Conservation (phyloP, 1,140 invertebrate genomes). For the Oedothorax gibbosus region DNA sequence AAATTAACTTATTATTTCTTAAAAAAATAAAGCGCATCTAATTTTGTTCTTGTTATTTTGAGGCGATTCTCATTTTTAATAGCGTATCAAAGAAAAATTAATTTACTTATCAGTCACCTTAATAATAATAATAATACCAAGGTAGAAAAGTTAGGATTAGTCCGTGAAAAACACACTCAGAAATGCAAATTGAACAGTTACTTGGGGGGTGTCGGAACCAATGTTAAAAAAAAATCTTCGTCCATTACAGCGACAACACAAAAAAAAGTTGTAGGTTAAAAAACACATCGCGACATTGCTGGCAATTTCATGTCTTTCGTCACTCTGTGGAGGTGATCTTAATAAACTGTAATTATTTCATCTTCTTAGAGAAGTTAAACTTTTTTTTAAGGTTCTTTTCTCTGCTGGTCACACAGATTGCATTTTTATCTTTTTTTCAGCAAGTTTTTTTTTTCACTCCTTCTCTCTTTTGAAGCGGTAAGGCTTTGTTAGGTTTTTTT, state of each 20-base stretch:
- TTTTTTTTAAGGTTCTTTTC: not conserved
- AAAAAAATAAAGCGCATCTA: not conserved
- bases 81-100: slow-evolving; percentile 60
- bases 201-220: not conserved
- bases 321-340: slow-evolving; percentile 46
- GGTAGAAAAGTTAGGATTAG: slow-evolving; percentile 53
- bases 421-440: slow-evolving; percentile 37
- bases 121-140: slow-evolving; percentile 39
- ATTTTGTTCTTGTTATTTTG: slow-evolving; percentile 55
- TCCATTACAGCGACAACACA: slow-evolving; percentile 24
- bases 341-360: slow-evolving; percentile 58
- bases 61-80: slow-evolving; percentile 56
- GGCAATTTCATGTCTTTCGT: slow-evolving; percentile 44
- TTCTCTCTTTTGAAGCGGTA: not conserved
- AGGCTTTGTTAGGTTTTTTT: no score
- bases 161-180: slow-evolving; percentile 41
- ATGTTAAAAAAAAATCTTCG: slow-evolving; percentile 1
- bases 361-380: slow-evolving; percentile 41
- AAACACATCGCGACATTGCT: slow-evolving; percentile 40
- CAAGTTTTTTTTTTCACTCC: not conserved
- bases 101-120: slow-evolving; percentile 59
- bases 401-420: slow-evolving; percentile 40
- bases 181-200: slow-evolving; percentile 48
- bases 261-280: slow-evolving; percentile 51
- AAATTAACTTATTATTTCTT: no score